These are phyloP conservation scores for Ceratosolen solmsi DNA, from an alignment of 1,140 invertebrate species.

Conservation along the genomic window DNA sequence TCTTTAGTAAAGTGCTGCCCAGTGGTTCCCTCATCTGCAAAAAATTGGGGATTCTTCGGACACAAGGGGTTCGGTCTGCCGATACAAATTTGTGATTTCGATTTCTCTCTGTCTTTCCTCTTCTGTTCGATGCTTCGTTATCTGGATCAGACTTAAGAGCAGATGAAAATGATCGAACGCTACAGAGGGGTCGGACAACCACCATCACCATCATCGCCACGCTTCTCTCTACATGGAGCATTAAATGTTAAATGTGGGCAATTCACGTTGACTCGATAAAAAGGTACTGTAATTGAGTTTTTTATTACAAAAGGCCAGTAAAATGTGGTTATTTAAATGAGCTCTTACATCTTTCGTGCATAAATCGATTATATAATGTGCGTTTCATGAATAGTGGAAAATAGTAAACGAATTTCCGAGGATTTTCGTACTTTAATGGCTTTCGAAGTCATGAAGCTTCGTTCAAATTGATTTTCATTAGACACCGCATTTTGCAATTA, in stretches of 20 bases:
- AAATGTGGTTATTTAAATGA: too few species aligned
- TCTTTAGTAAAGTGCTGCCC: slow-evolving; percentile 10
- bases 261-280: too few species aligned
- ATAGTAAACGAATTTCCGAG: too few species aligned
- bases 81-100: slow-evolving; percentile 49
- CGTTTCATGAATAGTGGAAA: too few species aligned
- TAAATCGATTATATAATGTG: too few species aligned
- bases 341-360: too few species aligned
- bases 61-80: slow-evolving; percentile 34
- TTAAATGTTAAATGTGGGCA: slow-evolving; percentile 1
- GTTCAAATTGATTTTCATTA: too few species aligned
- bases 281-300: not conserved
- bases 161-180: slow-evolving; percentile 50
- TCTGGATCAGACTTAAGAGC: slow-evolving; percentile 60
- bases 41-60: slow-evolving; percentile 23
- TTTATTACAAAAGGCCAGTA: too few species aligned
- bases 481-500: too few species aligned
- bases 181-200: slow-evolving; percentile 3
- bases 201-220: not conserved
- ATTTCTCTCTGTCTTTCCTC: slow-evolving; percentile 41
- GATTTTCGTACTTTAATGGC: too few species aligned
- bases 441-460: too few species aligned
- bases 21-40: slow-evolving; percentile 23
- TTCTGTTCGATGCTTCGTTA: slow-evolving; percentile 53
- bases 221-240: not conserved